phyloP scores from a whole-genome alignment of 1,140 invertebrate species.

The Goniozus legneri region DNA sequence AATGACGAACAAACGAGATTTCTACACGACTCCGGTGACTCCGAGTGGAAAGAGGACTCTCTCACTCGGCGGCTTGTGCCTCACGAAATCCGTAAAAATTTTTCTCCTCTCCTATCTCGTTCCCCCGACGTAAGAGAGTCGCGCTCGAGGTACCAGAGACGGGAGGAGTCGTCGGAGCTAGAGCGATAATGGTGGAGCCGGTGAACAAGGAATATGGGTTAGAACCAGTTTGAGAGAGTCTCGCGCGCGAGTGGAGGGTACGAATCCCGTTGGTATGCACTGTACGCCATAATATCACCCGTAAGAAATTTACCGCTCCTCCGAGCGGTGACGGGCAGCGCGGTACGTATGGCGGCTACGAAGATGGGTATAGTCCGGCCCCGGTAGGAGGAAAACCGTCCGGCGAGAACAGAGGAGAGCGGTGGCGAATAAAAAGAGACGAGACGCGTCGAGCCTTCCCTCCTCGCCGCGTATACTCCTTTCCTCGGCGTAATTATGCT shows the following conservation, averaged over 20 bases:
- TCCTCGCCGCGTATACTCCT: slow-evolving; percentile 27
- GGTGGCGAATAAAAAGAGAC: slow-evolving; percentile 6
- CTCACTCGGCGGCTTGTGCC: too few species aligned
- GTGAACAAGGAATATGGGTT: slow-evolving; percentile 5
- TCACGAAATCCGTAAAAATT: too few species aligned
- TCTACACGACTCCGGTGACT: too few species aligned
- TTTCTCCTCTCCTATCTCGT: too few species aligned
- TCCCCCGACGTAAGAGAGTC: too few species aligned
- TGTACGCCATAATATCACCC: slow-evolving; percentile 43
- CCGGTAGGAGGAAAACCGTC: neutral
- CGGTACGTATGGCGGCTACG: slow-evolving; percentile 18
- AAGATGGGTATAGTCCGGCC: slow-evolving; percentile 3
- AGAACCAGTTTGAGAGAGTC: slow-evolving; percentile 36
- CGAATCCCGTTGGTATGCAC: slow-evolving; percentile 46
- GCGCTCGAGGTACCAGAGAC: too few species aligned
- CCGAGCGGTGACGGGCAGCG: slow-evolving; percentile 32
- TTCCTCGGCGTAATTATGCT: slow-evolving; percentile 47
- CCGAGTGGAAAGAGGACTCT: too few species aligned
- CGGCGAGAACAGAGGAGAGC: neutral
- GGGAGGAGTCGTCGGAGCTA: too few species aligned
- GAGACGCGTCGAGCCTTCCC: slow-evolving; percentile 17
- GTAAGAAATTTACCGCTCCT: slow-evolving; percentile 47
- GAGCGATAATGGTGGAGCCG: too few species aligned
- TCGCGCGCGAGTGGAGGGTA: slow-evolving; percentile 25
- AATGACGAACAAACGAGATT: too few species aligned